phyloP scores from a whole-genome alignment of 2,797 vertebrate genomes.

The Manis javanica region DNA sequence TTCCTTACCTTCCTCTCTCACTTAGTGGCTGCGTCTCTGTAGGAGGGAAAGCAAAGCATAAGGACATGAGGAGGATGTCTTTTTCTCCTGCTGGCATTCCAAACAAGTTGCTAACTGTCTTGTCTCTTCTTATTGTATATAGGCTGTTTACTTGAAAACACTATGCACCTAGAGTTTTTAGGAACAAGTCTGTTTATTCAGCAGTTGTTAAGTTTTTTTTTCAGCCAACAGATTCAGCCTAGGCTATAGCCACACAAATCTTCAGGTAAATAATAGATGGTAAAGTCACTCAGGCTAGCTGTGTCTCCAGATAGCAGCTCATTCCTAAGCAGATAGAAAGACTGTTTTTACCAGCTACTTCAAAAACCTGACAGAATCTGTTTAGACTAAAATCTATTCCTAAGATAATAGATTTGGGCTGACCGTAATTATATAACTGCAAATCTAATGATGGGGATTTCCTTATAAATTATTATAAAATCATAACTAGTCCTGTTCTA shows the following conservation, averaged over 20 bases:
- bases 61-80: fast-evolving
- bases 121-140: neutral
- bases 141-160: neutral
- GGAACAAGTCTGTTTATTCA: slow-evolving; percentile 35
- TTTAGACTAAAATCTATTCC: slow-evolving; percentile 45
- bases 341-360: slow-evolving; percentile 10
- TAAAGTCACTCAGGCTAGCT: neutral
- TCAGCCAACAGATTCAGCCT: neutral
- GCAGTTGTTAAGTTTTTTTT: slow-evolving; percentile 34
- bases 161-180: neutral
- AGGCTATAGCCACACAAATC: neutral
- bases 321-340: neutral
- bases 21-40: neutral
- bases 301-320: neutral
- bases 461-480: slow-evolving; percentile 26
- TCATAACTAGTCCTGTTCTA: neutral
- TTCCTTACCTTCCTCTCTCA: neutral
- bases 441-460: neutral
- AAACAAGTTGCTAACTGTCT: neutral
- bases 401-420: slow-evolving; percentile 51
- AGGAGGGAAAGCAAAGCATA: neutral
- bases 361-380: slow-evolving; percentile 19
- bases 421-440: slow-evolving; percentile 8
- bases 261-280: neutral
- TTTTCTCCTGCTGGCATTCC: neutral